Evolutionary conservation across 2,888 invertebrate species (phyloP), one percentile per base, ranked within the genome.

Genomic region (Balanococcus diminutus): DNA sequence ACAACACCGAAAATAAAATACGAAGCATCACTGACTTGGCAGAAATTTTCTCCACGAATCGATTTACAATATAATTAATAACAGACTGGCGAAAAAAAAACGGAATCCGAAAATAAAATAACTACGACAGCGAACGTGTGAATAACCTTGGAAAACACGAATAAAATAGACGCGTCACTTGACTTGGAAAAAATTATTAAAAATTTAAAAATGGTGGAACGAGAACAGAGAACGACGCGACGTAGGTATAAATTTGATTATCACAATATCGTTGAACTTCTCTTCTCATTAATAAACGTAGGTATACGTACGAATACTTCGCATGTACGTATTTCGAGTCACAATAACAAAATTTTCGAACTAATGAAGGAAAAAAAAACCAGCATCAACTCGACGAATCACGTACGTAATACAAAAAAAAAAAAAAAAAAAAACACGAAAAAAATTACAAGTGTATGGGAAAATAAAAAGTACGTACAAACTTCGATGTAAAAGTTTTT

Each of bases 111-210:
- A 4, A 19, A 51, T 19, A 51, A 19, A 51, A 51, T 36, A 36
- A 51, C 5, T 19, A 19, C 51, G 4, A 67, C 14, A 67, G 2
- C 25, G 28, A 67, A 67, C 67, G 67, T 67, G 67, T 67, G 67
- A 67, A 67, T 14, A 67, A 67, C 67, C 67, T 67, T 67, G 67
- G 51, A 51, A 51, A 67, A 67, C 67, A 28, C 67, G 67, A 67
- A 67, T 67, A 67, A 28, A 67, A 67, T 25, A 67, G 28, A 67
- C 61, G 9, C 61, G 61, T 67, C 25, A 22, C 22, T 22, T 11
- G n/a, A 46, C 9, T 22, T 56, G 8, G 11, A 56, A 56, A 19
- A 56, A 19, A 22, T n/a, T n/a, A n/a, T n/a, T n/a, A n/a, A n/a
- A n/a, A n/a, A n/a, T n/a, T n/a, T n/a, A 67, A 67, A 25, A 11